These are phyloP conservation scores for Phengaris alcon DNA, from an alignment of 2,888 invertebrate species.

Conservation along the genomic window DNA sequence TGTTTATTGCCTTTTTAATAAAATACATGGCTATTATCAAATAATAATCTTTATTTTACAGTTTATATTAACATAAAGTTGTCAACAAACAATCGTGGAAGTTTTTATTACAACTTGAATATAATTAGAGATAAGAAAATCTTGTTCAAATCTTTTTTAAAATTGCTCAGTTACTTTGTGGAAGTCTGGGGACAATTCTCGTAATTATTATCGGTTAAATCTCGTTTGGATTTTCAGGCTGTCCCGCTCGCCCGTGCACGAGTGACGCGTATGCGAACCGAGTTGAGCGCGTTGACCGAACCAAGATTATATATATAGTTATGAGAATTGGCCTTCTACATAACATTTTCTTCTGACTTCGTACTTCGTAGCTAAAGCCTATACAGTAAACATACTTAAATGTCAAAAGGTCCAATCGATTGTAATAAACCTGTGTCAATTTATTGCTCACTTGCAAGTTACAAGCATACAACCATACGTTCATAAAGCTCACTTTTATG, in stretches of 20 bases:
- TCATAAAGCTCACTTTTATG: neutral
- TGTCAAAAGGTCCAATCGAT: neutral
- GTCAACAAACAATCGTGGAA: slow-evolving; percentile 22
- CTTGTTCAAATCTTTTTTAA: neutral
- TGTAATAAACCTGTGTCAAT: neutral
- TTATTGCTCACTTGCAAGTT: neutral
- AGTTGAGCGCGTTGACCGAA: no score
- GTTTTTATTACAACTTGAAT: slow-evolving; percentile 14
- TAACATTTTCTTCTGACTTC: no score
- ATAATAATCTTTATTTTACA: slow-evolving; percentile 14
- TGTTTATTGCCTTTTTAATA: slow-evolving; percentile 13
- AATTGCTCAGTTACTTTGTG: neutral
- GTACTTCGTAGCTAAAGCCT: no score
- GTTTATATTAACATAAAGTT: slow-evolving; percentile 12
- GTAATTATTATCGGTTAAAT: no score
- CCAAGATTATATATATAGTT: no score
- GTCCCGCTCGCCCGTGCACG: no score
- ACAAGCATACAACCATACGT: neutral
- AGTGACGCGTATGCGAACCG: no score
- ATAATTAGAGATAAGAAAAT: slow-evolving; percentile 4
- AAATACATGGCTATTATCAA: slow-evolving; percentile 4
- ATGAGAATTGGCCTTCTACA: no score
- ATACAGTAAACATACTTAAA: neutral
- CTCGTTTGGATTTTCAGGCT: no score
- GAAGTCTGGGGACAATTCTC: neutral